phyloP scores from a whole-genome alignment of 2,888 invertebrate species.

The Acanthoscelides obtectus region DNA sequence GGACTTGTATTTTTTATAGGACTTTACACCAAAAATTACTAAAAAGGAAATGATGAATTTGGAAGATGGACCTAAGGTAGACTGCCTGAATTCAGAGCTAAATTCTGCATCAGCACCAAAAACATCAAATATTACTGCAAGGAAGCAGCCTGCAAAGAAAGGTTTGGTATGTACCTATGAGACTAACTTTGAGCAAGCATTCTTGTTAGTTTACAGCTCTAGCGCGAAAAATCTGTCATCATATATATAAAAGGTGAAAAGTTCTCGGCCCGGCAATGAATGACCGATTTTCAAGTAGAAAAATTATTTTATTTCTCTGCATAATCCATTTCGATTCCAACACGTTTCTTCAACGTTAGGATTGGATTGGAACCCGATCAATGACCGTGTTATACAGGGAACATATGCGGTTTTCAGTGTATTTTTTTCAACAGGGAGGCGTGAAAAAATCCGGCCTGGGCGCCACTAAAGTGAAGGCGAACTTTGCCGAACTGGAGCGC shows the following conservation, averaged over 20 bases:
- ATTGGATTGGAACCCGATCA: too few relatives aligned
- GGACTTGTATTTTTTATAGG: not conserved
- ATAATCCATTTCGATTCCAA: too few relatives aligned
- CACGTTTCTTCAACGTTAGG: too few relatives aligned
- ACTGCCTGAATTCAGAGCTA: constrained; percentile 26
- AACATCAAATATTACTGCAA: constrained; percentile 63
- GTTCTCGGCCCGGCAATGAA: too few relatives aligned
- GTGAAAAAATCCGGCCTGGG: constrained; percentile 86
- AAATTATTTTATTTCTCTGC: too few relatives aligned
- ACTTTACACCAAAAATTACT: not conserved
- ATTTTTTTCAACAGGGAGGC: constrained; percentile 58
- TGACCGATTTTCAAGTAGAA: too few relatives aligned
- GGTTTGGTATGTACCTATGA: constrained; percentile 55
- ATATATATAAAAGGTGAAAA: not conserved
- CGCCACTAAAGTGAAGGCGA: constrained; percentile 89
- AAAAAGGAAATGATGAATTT: constrained; percentile 4
- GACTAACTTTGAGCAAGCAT: not conserved
- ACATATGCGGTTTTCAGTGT: constrained; percentile 1
- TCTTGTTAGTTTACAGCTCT: too few relatives aligned
- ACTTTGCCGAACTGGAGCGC: constrained; percentile 92
- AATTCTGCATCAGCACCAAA: constrained; percentile 22
- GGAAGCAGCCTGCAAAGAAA: constrained; percentile 67
- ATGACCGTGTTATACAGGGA: too few relatives aligned
- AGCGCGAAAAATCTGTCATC: too few relatives aligned
- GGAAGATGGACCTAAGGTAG: constrained; percentile 40